phyloP scores from a whole-genome alignment of 2,888 invertebrate genomes.

The Tenthredo distinguenda region DNA sequence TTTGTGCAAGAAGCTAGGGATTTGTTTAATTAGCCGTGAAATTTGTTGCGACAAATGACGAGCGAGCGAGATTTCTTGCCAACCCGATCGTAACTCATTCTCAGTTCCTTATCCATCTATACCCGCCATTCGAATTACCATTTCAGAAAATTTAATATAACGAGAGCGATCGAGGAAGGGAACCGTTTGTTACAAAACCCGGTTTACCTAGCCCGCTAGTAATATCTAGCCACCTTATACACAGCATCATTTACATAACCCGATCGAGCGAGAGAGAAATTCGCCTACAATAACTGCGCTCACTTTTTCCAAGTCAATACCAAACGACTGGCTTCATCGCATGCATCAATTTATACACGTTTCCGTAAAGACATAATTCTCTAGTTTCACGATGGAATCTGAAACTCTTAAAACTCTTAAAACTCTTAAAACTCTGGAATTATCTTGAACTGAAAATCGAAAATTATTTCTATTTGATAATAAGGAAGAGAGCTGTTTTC shows the following conservation, averaged over 20 bases:
- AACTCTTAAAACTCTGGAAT: not conserved
- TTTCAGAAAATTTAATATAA: not conserved
- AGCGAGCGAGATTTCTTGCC: not conserved
- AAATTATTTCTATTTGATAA: not conserved
- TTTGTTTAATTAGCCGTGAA: slow-evolving; percentile 33
- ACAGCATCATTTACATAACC: slow-evolving; percentile 70
- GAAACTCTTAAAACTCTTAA: too few relatives aligned
- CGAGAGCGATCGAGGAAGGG: not conserved
- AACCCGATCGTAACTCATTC: not conserved
- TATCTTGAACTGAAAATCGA: not conserved
- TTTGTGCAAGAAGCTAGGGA: not conserved
- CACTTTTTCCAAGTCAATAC: slow-evolving; percentile 48
- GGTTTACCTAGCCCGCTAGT: not conserved
- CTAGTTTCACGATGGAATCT: not conserved
- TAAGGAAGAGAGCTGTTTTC: not conserved
- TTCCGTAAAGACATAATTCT: not conserved
- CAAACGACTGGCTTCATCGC: not conserved
- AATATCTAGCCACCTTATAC: slow-evolving; percentile 50
- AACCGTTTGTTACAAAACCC: slow-evolving; percentile 23
- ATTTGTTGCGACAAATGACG: slow-evolving; percentile 35
- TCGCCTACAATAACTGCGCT: slow-evolving; percentile 62
- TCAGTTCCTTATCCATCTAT: not conserved
- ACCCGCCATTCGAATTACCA: not conserved
- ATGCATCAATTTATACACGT: slow-evolving; percentile 20
- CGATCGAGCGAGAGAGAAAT: slow-evolving; percentile 61